phyloP scores from a whole-genome alignment of 2,888 invertebrate species.

The Seladonia tumulorum region DNA sequence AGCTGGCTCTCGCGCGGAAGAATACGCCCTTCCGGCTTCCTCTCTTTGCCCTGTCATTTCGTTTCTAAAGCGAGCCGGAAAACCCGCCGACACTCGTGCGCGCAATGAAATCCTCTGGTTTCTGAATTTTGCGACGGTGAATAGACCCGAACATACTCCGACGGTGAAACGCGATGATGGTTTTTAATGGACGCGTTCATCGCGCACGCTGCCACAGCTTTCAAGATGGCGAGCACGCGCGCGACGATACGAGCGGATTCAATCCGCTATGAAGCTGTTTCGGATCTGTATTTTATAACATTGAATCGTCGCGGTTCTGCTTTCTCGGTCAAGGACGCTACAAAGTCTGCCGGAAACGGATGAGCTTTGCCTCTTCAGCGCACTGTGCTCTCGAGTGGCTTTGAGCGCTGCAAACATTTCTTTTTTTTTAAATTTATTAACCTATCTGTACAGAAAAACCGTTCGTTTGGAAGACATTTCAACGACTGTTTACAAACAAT shows the following conservation, averaged over 20 bases:
- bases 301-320: neutral
- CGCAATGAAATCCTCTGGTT: conserved; percentile 28
- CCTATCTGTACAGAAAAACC: no score
- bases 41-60: conserved; percentile 33
- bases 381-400: neutral
- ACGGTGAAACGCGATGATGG: neutral
- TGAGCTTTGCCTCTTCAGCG: neutral
- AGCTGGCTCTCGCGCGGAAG: conserved; percentile 24
- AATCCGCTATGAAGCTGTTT: neutral
- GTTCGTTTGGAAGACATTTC: no score
- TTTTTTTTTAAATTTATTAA: no score
- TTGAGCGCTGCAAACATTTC: neutral
- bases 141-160: neutral
- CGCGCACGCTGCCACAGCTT: neutral
- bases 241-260: neutral
- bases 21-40: conserved; percentile 7
- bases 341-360: neutral
- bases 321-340: conserved; percentile 1
- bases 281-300: neutral
- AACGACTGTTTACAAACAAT: no score
- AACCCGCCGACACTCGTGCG: conserved; percentile 15
- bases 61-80: conserved; percentile 34
- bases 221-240: neutral
- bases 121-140: conserved; percentile 19
- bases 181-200: conserved; percentile 10